Evolutionary conservation across 2,888 invertebrate species (phyloP), one percentile per base, ranked within the genome.

Genomic region (Drosophila percnosoma): DNA sequence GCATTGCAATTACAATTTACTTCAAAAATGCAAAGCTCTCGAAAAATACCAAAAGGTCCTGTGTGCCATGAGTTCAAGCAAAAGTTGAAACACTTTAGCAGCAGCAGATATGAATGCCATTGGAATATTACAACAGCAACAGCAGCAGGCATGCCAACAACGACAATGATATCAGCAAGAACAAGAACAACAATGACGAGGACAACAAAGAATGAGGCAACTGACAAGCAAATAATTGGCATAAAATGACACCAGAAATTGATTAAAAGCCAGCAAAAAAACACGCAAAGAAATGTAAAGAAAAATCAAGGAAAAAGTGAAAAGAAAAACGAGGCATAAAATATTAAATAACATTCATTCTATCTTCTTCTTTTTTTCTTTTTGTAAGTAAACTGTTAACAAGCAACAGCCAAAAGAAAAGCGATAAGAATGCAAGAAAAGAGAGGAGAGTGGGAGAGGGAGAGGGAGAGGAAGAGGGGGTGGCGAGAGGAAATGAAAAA

Each of bases 161-260:
- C 18, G 48, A 36, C 38, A 54, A 53, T 38, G 49, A 31, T n/a
- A n/a, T 1, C 45, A 48, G 24, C 48, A 29, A 18, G 18, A 49
- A 34, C 34, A 60, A 55, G 18, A 34, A 24, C n/a, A 65, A 53
- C 54, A 73, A 58, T 40, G 60, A 59, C 48, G 42, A 51, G 53
- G 33, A 64, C 73, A 72, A 59, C 57, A 58, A 64, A 49, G 63
- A 64, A 52, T 36, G 38, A 49, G 51, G 60, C 59, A 62, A 31
- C 72, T 75, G 78, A 68, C 78, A 73, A 72, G 71, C 78, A 74
- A 74, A 85, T 86, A 84, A 84, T 86, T 86, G 89, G 77, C 73
- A 82, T 80, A 76, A 89, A 89, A 82, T 80, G 89, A 87, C 76
- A 87, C 77, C 77, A 75, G 75, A 76, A 88, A 88, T 80, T 86